Conservation (phyloP, 2,797 vertebrate species). For the Taeniopygia guttata region DNA sequence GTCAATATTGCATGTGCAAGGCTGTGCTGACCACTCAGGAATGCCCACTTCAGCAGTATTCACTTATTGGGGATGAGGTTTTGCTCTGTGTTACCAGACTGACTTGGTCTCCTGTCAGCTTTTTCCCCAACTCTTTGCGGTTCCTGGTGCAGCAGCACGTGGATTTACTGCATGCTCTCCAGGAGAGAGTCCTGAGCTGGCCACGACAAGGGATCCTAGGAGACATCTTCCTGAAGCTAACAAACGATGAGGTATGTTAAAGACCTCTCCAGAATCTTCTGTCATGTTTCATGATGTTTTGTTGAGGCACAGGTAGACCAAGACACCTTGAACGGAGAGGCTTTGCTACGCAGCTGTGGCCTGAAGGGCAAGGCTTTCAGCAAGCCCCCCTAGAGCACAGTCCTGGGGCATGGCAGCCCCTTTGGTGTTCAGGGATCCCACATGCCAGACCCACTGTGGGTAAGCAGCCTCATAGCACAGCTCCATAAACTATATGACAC, state of each 20-base stretch:
- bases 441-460: not conserved
- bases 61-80: not conserved
- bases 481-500: not conserved
- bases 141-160: constrained; percentile 96
- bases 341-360: not conserved
- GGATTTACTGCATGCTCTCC: constrained; percentile 90
- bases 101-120: constrained; percentile 73
- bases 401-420: not conserved
- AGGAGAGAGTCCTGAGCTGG: constrained; percentile 91
- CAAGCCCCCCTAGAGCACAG: not conserved
- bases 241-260: constrained; percentile 88
- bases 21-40: not conserved
- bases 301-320: not conserved
- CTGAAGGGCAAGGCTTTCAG: not conserved
- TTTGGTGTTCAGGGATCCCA: not conserved
- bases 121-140: constrained; percentile 91
- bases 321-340: not conserved
- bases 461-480: not conserved
- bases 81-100: not conserved
- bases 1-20: not conserved
- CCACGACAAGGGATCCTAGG: constrained; percentile 96
- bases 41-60: not conserved
- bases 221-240: constrained; percentile 94
- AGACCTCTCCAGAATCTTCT: not conserved
- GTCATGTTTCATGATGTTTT: not conserved